These are phyloP conservation scores for Lagopus leucura DNA, from an alignment of 2,113 vertebrate species.

Conservation along the genomic window DNA sequence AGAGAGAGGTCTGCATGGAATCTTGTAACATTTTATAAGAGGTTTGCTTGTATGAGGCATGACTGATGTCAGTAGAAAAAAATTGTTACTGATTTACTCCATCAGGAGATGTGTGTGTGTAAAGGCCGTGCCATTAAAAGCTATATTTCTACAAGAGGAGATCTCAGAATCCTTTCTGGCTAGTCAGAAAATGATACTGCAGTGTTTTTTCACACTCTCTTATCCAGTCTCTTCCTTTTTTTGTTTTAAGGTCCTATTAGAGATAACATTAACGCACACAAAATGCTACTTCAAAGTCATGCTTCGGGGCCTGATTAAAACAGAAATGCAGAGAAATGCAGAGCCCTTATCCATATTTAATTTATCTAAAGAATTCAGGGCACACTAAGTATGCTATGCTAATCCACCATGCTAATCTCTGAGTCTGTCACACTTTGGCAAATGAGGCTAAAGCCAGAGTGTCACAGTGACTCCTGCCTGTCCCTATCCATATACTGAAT, in stretches of 20 bases:
- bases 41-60: not conserved
- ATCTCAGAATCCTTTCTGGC: not conserved
- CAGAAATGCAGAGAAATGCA: constrained; percentile 8
- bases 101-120: not conserved
- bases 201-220: not conserved
- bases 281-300: constrained; percentile 44
- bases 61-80: not conserved
- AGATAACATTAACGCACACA: not conserved
- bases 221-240: not conserved
- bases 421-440: not conserved
- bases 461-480: not conserved
- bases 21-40: not conserved
- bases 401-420: not conserved
- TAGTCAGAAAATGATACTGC: not conserved
- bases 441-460: not conserved
- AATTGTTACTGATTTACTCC: not conserved
- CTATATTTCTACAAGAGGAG: not conserved
- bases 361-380: constrained; percentile 23
- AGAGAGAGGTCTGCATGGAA: not conserved
- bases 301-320: constrained; percentile 55
- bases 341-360: not conserved
- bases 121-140: not conserved
- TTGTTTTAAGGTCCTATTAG: not conserved
- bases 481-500: not conserved
- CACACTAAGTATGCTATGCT: not conserved